Base-by-base conservation (phyloP, 2,113 vertebrate species). In the Sylvia atricapilla region DNA sequence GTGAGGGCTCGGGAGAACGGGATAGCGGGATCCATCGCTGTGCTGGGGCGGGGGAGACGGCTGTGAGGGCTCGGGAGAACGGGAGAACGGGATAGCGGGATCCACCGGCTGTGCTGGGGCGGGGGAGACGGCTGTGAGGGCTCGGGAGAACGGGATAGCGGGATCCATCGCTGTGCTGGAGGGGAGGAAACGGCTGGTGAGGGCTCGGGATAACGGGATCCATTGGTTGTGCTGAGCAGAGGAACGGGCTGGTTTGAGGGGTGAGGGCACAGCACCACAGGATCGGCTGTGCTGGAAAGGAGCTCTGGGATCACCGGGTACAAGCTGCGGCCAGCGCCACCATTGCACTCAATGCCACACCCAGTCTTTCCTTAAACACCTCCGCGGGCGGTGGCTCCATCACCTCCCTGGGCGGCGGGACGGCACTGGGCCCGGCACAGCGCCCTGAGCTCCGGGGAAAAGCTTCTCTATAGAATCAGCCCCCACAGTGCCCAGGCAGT, bases 361-460 rank as follows among this genome's bases (percentile, higher is more conserved):
- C 17, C 58, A 25, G 30, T 5, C 23, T 53, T 37, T 15, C 28
- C 33, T 17, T 25, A 7, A 31, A 25, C 24, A 5, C 43, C 30
- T 17, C 2, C 49, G 9, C 47, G 16, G 13, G 17, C 1, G 0
- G 24, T 20, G 66, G 37, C 25, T 56, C 31, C 43, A 7, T 8
- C 43, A 6, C 9, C 9, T 43, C 21, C 14, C 31, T 4, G 30
- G 13, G 31, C 5, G 1, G 24, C 25, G 72, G 8, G 35, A 8
- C 1, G 1, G 64, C 64, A 14, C 4, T 1, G 3, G 18, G 31
- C 14, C 19, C 0, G 3, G 35, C 24, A 28, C n/a, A 13, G 30
- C 2, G 1, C 20, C 52, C 62, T 59, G 44, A 52, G 44, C 31
- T 44, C 13, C 31, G 1, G 4, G 18, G 22, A 12, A 53, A 46